phyloP scores from a whole-genome alignment of 2,888 invertebrate species.

The Meiosimyza decipiens region DNA sequence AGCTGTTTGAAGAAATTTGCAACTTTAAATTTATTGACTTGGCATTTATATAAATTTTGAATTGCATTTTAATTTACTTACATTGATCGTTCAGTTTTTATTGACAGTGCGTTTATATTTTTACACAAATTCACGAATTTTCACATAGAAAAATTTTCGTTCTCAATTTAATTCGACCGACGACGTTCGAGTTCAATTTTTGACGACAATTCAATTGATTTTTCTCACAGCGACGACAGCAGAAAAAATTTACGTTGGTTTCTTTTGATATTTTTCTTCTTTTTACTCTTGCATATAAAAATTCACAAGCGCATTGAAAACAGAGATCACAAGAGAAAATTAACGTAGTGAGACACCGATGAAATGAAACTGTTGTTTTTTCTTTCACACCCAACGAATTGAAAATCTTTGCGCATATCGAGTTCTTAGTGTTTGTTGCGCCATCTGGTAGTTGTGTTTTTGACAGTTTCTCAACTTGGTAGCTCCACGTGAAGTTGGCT shows the following conservation, averaged over 20 bases:
- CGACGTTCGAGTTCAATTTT: slow-evolving; percentile 18
- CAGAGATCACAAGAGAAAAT: no score
- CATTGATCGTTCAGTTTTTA: slow-evolving; percentile 3
- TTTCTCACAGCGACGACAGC: slow-evolving; percentile 11
- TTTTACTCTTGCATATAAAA: no score
- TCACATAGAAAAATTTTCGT: slow-evolving; percentile 14
- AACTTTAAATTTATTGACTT: background rate
- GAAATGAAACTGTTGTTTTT: background rate
- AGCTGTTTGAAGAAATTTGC: background rate
- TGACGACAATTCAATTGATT: slow-evolving; percentile 33
- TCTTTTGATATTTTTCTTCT: no score
- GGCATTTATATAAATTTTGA: background rate
- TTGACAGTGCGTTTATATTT: slow-evolving; percentile 1
- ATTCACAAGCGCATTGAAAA: no score
- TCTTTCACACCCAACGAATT: background rate
- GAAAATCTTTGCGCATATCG: no score
- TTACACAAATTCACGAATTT: slow-evolving; percentile 26
- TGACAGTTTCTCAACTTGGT: no score
- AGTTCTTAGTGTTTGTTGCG: no score
- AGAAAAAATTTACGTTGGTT: no score
- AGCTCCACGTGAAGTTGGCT: no score
- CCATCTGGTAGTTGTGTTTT: no score
- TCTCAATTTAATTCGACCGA: slow-evolving; percentile 18
- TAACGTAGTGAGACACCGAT: no score
- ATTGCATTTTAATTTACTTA: slow-evolving; percentile 11